These are phyloP conservation scores for Drosophila gaucha DNA, from an alignment of 2,888 invertebrate genomes.

Conservation along the genomic window DNA sequence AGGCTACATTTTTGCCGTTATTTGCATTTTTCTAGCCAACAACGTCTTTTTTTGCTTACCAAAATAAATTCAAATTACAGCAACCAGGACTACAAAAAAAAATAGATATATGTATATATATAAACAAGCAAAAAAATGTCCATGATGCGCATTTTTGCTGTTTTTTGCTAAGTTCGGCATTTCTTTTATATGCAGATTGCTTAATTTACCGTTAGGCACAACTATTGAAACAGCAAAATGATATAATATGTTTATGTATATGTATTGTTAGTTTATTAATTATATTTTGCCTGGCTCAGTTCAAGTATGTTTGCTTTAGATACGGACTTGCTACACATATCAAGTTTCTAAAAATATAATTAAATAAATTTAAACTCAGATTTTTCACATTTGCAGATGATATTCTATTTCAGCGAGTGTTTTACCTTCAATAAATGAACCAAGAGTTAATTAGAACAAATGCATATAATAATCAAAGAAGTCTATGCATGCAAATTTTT, in stretches of 20 bases:
- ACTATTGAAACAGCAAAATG: slow-evolving; percentile 24
- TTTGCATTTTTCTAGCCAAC: slow-evolving; percentile 58
- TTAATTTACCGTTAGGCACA: slow-evolving; percentile 42
- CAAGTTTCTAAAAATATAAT: no score
- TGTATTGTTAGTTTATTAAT: slow-evolving; percentile 2
- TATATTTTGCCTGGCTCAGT: no score
- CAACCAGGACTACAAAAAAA: slow-evolving; percentile 3
- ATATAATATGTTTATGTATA: not conserved
- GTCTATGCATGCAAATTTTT: no score
- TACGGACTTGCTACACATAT: no score
- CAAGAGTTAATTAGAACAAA: no score
- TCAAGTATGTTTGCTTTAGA: no score
- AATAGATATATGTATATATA: slow-evolving; percentile 4
- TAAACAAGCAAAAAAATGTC: slow-evolving; percentile 15
- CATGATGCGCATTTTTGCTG: slow-evolving; percentile 26
- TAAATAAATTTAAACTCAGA: not conserved
- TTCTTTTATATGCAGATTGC: slow-evolving; percentile 22
- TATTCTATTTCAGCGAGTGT: no score
- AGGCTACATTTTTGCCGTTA: slow-evolving; percentile 57
- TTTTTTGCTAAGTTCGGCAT: slow-evolving; percentile 5
- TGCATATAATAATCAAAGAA: no score
- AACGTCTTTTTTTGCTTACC: slow-evolving; percentile 36
- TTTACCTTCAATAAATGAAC: no score
- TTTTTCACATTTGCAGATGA: not conserved
- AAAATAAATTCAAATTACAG: slow-evolving; percentile 62